Evolutionary conservation across 1,140 invertebrate species (phyloP), one percentile per base, ranked within the genome.

Genomic region (Conus ventricosus): DNA sequence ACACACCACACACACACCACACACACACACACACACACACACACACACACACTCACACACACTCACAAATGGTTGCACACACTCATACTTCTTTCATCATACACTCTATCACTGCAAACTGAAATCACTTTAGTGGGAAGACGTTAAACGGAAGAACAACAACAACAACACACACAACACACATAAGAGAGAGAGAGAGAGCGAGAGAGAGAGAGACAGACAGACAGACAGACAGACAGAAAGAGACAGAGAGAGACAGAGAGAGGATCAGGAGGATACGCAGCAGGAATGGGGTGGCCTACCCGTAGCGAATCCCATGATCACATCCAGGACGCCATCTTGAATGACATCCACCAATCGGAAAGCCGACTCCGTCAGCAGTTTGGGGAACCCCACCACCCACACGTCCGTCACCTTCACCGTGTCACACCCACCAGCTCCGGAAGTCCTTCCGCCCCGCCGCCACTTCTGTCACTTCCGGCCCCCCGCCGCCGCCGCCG

Each of bases 281-380:
- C 6, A 85, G n/a, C 4, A n/a, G 0, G 55, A 78, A 84, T 71
- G 81, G 39, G 39, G 39, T 1, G 39, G 39, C 92, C 91, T 95
- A 97, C 97, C 97, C 95, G 97, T 97, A 80, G 97, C 97, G 94
- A 97, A 98, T 90, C 97, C 97, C 81, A 98, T 95, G 84, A 98
- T 96, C 67, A 98, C 96, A 95, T 98, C 97, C 60, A 96, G 95
- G 39, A 97, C 92, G 55, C 96, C 96, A 95, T 98, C 97, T 13
- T 95, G 93, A 95, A 98, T 97, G 0, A 98, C 96, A 95, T 98
- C 97, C 53, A 96, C 95, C 81, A 96, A 95, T 90, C 97, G 95
- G 76, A 98, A 95, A 1, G 97, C 96, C 63, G 97, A 97, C 95
- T 98, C 97, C 13, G 97, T 97, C 60, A 96, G 96, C 20, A 98